A percentile compares a stretch with the other conserved stretches of the same genome.
Evolutionary conservation across 1,140 invertebrate species (phyloP).

Genomic region (Lutraria rhynchaena): DNA sequence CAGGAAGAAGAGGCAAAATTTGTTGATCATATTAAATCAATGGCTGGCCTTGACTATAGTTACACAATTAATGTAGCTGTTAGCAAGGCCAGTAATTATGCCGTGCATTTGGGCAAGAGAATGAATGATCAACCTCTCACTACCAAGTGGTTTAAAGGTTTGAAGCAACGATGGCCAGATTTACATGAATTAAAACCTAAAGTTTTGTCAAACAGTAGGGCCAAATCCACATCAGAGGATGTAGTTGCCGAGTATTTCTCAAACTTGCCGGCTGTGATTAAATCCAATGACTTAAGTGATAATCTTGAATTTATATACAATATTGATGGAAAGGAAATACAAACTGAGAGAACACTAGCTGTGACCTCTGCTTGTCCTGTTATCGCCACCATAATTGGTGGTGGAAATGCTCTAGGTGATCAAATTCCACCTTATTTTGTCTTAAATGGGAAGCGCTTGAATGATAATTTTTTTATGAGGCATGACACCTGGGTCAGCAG

Average conservation of each 20-base stretch:
- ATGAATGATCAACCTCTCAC: conserved; percentile 35
- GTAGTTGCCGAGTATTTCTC: conserved; percentile 34
- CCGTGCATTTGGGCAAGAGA: conserved; percentile 20
- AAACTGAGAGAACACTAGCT: conserved; percentile 14
- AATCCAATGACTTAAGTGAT: conserved; percentile 2
- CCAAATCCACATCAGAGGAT: not conserved
- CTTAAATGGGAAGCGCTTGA: conserved; percentile 43
- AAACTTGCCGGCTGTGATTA: conserved; percentile 7
- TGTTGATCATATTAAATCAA: conserved; percentile 46
- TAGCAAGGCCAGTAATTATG: conserved; percentile 19
- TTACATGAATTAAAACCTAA: conserved; percentile 35
- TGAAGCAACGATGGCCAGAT: conserved; percentile 30
- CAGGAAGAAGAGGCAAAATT: conserved; percentile 3
- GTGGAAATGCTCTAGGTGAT: conserved; percentile 50
- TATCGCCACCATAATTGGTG: conserved; percentile 29
- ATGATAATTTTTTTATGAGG: conserved; percentile 26
- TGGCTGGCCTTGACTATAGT: conserved; percentile 55
- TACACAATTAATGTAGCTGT: conserved; percentile 40
- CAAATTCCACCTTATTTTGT: conserved; percentile 50
- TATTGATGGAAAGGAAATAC: conserved; percentile 36
- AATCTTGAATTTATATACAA: conserved; percentile 49
- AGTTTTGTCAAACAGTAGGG: conserved; percentile 26
- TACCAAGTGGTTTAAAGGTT: conserved; percentile 47
- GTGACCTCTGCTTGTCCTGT: conserved; percentile 18
- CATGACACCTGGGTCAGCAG: conserved; percentile 18